phyloP scores from a whole-genome alignment of 2,888 invertebrate genomes.

The Dorcus hopei region DNA sequence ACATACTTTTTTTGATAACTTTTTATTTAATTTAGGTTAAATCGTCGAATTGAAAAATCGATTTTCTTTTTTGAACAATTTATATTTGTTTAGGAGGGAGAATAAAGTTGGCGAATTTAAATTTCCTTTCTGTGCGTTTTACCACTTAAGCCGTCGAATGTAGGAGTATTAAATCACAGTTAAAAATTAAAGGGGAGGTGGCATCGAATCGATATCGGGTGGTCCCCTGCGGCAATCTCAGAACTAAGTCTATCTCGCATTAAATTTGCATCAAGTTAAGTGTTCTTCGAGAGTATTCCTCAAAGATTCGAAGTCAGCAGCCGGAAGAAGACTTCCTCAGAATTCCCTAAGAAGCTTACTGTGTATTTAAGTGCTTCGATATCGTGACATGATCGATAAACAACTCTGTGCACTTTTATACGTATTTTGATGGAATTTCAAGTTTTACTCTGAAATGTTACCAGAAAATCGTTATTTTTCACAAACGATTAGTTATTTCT shows the following conservation, averaged over 20 bases:
- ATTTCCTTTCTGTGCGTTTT: too few relatives aligned
- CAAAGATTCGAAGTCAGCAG: slow-evolving; percentile 40
- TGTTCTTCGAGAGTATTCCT: slow-evolving; percentile 42
- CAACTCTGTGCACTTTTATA: slow-evolving; percentile 23
- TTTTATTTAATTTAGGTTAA: too few relatives aligned
- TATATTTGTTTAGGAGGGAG: too few relatives aligned
- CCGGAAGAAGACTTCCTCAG: slow-evolving; percentile 36
- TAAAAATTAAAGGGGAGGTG: slow-evolving; percentile 26
- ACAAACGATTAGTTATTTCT: too few relatives aligned
- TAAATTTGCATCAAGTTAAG: slow-evolving; percentile 53
- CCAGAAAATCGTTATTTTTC: too few relatives aligned
- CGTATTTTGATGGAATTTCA: neutral
- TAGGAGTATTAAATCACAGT: slow-evolving; percentile 24
- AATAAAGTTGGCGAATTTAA: too few relatives aligned
- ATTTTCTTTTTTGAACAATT: too few relatives aligned
- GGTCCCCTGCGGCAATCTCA: slow-evolving; percentile 30
- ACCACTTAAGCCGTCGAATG: neutral
- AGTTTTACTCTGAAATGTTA: too few relatives aligned
- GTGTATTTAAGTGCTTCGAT: slow-evolving; percentile 48
- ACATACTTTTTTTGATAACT: too few relatives aligned
- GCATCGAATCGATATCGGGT: slow-evolving; percentile 26
- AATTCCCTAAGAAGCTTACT: slow-evolving; percentile 51
- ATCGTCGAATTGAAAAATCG: too few relatives aligned
- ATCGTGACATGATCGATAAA: slow-evolving; percentile 49
- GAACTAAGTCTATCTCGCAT: slow-evolving; percentile 44